These are phyloP conservation scores for Brachypteracias leptosomus DNA, from an alignment of 2,113 vertebrate species.

Conservation along the genomic window DNA sequence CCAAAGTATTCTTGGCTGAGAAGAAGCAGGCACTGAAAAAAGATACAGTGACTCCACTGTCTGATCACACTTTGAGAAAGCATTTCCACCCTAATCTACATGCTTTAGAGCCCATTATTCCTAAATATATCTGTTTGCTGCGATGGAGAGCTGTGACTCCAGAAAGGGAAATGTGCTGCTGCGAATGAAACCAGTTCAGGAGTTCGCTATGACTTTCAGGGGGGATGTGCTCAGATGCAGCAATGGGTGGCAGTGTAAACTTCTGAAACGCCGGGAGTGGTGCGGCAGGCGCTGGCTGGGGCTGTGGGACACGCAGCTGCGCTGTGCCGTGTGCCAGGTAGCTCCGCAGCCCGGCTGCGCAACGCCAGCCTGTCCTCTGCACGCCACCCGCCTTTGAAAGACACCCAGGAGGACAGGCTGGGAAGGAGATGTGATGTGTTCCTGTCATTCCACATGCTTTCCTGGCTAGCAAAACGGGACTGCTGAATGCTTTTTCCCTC, in stretches of 20 bases:
- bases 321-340: not conserved
- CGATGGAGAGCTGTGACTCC: not conserved
- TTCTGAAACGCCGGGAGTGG: not conserved
- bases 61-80: not conserved
- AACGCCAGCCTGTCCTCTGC: rapidly evolving
- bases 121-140: not conserved
- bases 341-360: not conserved
- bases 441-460: not conserved
- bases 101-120: not conserved
- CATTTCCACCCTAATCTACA: not conserved
- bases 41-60: not conserved
- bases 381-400: rapidly evolving
- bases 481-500: not conserved
- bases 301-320: not conserved
- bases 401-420: not conserved
- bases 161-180: not conserved
- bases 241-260: slow-evolving; percentile 43
- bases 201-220: not conserved
- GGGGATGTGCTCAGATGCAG: not conserved
- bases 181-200: not conserved
- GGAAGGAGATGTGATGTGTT: not conserved
- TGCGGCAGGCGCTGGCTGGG: not conserved
- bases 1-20: not conserved
- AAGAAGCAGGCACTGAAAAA: not conserved
- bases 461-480: not conserved